Evolutionary conservation across 2,888 invertebrate species (phyloP), one percentile per base, ranked within the genome.

Genomic region (Azorinus chamasolen): DNA sequence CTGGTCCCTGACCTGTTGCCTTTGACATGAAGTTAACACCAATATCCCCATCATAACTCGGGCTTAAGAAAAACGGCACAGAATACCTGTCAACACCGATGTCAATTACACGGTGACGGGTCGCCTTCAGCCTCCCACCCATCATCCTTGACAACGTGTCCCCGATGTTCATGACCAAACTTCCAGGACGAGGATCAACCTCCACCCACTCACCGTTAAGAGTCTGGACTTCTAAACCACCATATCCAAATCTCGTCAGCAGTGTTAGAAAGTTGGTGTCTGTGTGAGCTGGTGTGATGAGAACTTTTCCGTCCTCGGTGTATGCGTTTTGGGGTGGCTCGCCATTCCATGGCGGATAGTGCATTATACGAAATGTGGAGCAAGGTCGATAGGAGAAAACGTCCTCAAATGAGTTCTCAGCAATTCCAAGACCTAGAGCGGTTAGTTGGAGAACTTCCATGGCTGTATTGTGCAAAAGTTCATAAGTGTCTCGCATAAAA

Each of bases 111-210:
- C 87, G 78, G 41, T 87, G 87, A 22, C 70, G 53, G 3, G 87
- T 87, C 14, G 87, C 86, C 46, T 83, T 85, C 59, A 86, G 76
- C 18, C 81, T 62, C 0, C 84, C 85, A 2, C 82, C 84, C 61
- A 83, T 85, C 80, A 86, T 83, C n/a, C 79, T 59, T 8, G 85
- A 83, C 63, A 87, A 80, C 53, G 84, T 78, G 63, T 87, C 87
- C 1, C 86, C 86, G 37, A 87, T 86, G 53, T 87, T 87, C 83
- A 87, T 84, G 37, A 87, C 84, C 0, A 87, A 75, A 32, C 84
- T 83, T n/a, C 77, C 68, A 8, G 85, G 87, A 14, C 84, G 73
- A 2, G 79, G 74, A 37, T 83, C 76, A 5, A 87, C 83, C n/a
- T 69, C 83, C 25, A 74, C 39, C 87, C 87, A 87, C 18, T 72